phyloP scores from a whole-genome alignment of 2,888 invertebrate genomes.

The Trypoxylon attenuatum region DNA sequence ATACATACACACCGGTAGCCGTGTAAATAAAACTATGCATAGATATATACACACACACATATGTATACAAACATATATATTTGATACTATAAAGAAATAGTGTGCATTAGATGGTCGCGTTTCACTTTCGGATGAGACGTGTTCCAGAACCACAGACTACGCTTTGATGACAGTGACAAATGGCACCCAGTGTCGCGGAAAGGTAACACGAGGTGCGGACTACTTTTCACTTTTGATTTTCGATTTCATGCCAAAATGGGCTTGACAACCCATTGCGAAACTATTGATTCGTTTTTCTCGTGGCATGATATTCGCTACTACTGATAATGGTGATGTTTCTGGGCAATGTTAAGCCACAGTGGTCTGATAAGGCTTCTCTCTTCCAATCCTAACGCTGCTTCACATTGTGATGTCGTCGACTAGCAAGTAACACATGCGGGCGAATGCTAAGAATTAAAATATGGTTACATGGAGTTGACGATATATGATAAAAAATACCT shows the following conservation, averaged over 20 bases:
- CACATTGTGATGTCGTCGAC: too few relatives aligned
- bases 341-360: too few relatives aligned
- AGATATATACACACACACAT: slow-evolving; percentile 27
- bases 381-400: too few relatives aligned
- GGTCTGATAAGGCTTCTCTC: too few relatives aligned
- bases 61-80: slow-evolving; percentile 55
- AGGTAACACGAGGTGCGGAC: slow-evolving; percentile 10
- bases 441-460: too few relatives aligned
- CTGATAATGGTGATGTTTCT: too few relatives aligned
- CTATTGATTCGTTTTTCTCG: too few relatives aligned
- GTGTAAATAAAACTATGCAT: slow-evolving; percentile 46
- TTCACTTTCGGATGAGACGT: slow-evolving; percentile 22
- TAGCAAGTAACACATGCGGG: too few relatives aligned
- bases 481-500: too few relatives aligned
- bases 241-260: neutral
- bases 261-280: neutral
- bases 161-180: slow-evolving; percentile 32
- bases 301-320: too few relatives aligned
- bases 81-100: slow-evolving; percentile 56
- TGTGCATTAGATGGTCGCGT: slow-evolving; percentile 19
- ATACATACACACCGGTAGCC: slow-evolving; percentile 25
- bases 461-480: too few relatives aligned
- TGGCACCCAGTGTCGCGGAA: neutral
- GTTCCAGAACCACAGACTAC: slow-evolving; percentile 15
- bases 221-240: neutral